These are phyloP conservation scores for Clunio marinus DNA, from an alignment of 2,888 invertebrate species.

Conservation along the genomic window DNA sequence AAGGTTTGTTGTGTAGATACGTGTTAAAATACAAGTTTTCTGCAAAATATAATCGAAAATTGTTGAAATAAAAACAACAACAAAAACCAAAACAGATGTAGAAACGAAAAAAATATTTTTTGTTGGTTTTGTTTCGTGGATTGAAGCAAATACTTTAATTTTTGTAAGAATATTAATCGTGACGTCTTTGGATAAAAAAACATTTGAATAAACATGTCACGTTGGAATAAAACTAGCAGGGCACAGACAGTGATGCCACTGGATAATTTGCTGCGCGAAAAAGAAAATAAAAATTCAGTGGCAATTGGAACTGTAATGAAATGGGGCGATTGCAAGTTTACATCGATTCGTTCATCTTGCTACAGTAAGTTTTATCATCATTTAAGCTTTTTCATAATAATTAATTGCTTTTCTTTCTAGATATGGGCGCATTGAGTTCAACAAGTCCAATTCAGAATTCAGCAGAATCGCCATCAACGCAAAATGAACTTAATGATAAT, in stretches of 20 bases:
- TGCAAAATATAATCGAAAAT: no score
- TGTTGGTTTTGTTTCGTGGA: no score
- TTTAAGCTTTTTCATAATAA: neutral
- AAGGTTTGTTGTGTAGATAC: no score
- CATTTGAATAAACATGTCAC: slow-evolving; percentile 52
- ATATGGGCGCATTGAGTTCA: slow-evolving; percentile 25
- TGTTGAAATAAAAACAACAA: no score
- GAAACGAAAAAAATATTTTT: neutral
- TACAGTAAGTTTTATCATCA: slow-evolving; percentile 58
- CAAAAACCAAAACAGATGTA: neutral
- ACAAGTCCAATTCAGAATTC: slow-evolving; percentile 29
- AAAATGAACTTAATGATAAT: slow-evolving; percentile 39
- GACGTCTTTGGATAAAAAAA: neutral
- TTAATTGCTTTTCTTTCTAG: neutral
- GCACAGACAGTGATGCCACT: slow-evolving; percentile 61
- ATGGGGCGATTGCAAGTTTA: slow-evolving; percentile 93
- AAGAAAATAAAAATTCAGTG: slow-evolving; percentile 78
- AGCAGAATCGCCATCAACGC: slow-evolving; percentile 28
- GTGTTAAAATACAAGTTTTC: no score
- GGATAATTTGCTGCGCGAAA: slow-evolving; percentile 62
- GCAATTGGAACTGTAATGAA: slow-evolving; percentile 88
- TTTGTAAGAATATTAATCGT: neutral
- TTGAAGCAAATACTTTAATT: neutral
- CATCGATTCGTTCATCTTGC: slow-evolving; percentile 71
- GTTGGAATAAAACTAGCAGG: slow-evolving; percentile 60